These are phyloP conservation scores for Meteorus colon DNA, from an alignment of 2,888 invertebrate genomes.

Conservation along the genomic window DNA sequence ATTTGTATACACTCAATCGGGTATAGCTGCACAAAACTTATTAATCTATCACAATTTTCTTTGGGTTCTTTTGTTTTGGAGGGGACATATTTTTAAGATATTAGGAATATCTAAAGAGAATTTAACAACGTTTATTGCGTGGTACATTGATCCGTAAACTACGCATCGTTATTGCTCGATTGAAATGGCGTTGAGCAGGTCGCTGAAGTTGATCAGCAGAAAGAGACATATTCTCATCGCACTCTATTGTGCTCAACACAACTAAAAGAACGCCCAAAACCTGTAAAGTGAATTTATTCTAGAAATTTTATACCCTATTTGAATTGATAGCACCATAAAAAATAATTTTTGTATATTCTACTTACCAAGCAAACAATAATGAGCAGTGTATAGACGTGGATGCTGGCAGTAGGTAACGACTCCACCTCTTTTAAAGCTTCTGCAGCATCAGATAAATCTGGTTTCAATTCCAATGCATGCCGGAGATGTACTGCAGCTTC, in stretches of 20 bases:
- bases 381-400: conserved; percentile 89
- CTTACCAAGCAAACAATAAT: conserved; percentile 90
- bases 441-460: conserved; percentile 88
- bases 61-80: conserved; percentile 37
- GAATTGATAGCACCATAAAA: not conserved
- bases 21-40: conserved; percentile 50
- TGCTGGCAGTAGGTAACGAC: conserved; percentile 84
- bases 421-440: conserved; percentile 88
- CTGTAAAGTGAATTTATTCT: conserved; percentile 70
- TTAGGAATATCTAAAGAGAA: conserved; percentile 23
- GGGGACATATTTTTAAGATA: not conserved
- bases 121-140: conserved; percentile 71
- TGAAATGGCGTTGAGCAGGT: conserved; percentile 85
- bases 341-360: conserved; percentile 37
- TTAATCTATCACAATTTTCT: conserved; percentile 49
- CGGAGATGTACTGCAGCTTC: conserved; percentile 89
- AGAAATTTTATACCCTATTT: not conserved
- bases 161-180: conserved; percentile 92
- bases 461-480: conserved; percentile 88
- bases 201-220: conserved; percentile 68
- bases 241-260: conserved; percentile 81
- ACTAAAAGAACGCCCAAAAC: conserved; percentile 88
- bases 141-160: conserved; percentile 77
- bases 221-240: conserved; percentile 66
- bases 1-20: conserved; percentile 59